These are phyloP conservation scores for Percina caprodes DNA, from an alignment of 2,113 vertebrate genomes.

Conservation along the genomic window DNA sequence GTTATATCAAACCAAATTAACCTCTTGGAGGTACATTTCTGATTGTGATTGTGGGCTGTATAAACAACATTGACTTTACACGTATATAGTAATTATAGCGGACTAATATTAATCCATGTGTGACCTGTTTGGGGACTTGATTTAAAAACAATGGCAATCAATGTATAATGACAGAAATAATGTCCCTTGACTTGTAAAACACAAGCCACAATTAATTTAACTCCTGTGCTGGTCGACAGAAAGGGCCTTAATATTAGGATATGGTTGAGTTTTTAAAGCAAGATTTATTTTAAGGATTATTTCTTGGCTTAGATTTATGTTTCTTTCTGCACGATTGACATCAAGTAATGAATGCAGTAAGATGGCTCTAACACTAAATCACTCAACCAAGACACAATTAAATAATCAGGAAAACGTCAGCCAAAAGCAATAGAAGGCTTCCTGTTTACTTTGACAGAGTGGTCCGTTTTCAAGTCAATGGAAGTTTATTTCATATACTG, in stretches of 20 bases:
- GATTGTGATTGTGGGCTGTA: background rate
- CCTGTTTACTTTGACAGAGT: background rate
- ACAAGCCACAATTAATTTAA: background rate
- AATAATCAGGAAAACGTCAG: background rate
- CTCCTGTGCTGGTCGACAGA: background rate
- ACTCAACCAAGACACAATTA: background rate
- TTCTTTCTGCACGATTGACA: background rate
- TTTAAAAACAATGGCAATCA: background rate
- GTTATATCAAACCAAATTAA: too few species aligned
- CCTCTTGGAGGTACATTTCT: background rate
- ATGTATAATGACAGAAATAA: background rate
- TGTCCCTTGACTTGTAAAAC: background rate
- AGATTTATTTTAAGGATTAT: background rate
- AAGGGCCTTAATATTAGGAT: background rate
- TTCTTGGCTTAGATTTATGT: background rate
- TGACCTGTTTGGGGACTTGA: background rate
- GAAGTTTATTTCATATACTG: background rate
- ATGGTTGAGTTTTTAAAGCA: background rate
- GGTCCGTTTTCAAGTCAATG: background rate
- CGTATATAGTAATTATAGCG: background rate
- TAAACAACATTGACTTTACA: background rate
- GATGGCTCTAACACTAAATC: background rate
- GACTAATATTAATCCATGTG: background rate
- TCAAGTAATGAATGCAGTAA: background rate
- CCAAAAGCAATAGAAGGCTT: background rate